Evolutionary conservation across 2,888 invertebrate genomes (phyloP), one percentile per base, ranked within the genome.

Genomic region (Pimpla rufipes): DNA sequence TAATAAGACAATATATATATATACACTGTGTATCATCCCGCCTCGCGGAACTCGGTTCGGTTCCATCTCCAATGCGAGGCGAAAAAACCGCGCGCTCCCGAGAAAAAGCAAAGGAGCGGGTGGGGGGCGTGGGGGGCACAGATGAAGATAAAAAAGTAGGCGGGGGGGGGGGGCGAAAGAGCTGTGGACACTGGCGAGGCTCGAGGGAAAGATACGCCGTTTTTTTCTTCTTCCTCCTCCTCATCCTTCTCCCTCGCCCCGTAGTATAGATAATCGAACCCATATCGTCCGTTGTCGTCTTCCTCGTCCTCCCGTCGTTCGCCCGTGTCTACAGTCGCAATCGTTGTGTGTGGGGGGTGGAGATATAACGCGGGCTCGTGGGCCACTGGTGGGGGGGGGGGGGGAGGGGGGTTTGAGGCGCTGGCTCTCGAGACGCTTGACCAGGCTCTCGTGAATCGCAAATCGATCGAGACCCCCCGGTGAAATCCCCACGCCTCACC

Each of bases 381-480:
- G 29, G 29, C 29, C 5, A n/a, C n/a, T n/a, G n/a, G 29, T 29
- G 29, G 29, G 29, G 29, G 29, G 11, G 57, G 16, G 35, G 52
- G 71, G 7, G 37, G 50, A 37, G 52, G 11, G 66, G 62, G 42
- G 18, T 40, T 11, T n/a, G 59, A 21, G n/a, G 57, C 40, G 50
- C 55, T 23, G 55, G 83, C 67, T 79, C 79, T 76, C 77, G 86
- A 87, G 81, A 85, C 85, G 86, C 86, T 87, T 87, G 86, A 87
- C 86, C 86, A 87, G 85, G 86, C 85, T 80, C 83, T 81, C 81
- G 86, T 84, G 85, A 87, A 87, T 87, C 83, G 86, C 87, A 87
- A 87, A 87, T 86, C 87, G 86, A 87, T 87, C 85, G 87, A 87
- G 85, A 86, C 86, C 83, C 79, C 81, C 79, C 81, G 21, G 71